Base-by-base conservation (phyloP, 2,797 vertebrate species). In the Pantherophis alleghaniensis region DNA sequence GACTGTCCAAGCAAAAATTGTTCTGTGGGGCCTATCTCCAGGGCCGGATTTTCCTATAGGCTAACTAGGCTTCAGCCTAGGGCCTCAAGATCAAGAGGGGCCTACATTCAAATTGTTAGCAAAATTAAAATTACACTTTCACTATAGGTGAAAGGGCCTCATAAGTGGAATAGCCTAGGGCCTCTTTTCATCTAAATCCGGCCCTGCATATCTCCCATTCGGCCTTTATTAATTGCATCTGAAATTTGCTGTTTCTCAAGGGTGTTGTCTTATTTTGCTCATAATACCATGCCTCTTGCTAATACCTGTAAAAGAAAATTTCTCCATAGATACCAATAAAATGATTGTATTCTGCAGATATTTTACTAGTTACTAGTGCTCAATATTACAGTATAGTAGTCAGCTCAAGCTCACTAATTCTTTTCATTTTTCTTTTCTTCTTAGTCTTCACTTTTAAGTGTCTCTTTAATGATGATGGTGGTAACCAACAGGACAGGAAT, bases 401-500 rank as follows among this genome's bases (percentile, higher is more conserved):
- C 32, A 56, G 28, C 13, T 14, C 24, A 51, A 53, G 9, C 59
- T 93, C 61, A 74, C 12, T 83, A 22, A 2, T 47, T 83, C 11
- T 83, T 24, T 22, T 79, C 7, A 74, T 55, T 91, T 56, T 69
- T 59, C 37, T 87, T 60, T 88, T 88, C 63, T 86, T 79, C 61
- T 88, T 37, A 88, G 90, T 79, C 89, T 74, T 37, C 86, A 88
- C 63, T 56, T 91, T 91, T 87, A 42, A 83, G 20, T 83, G 20
- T 47, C 20, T 47, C 74, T 47, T 42, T 83, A 42, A 79, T 79
- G 74, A 42, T 24, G 74, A 5, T 4, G 18, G 37, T 83, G 74
- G 9, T 22, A 59, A 66, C 92, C 90, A 93, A 94, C 74, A 90
- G 22, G 95, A 88, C 47, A 92, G 91, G 88, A 74, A 94, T 92